Conservation (phyloP, 2,888 invertebrate species). For the Strigamia transsilvanica region DNA sequence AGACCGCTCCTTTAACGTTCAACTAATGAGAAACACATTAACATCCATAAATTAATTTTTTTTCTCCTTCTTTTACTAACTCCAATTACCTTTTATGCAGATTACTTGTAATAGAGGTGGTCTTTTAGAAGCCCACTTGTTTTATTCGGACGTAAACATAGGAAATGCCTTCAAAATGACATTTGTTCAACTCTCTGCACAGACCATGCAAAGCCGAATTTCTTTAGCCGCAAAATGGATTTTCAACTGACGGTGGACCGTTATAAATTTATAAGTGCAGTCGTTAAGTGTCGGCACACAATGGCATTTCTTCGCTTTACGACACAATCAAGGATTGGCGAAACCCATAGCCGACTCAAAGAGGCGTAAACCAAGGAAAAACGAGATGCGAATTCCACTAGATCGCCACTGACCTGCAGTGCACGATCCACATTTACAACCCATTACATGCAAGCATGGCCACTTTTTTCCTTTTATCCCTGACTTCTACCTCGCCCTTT, state of each 20-base stretch:
- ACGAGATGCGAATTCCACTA: slow-evolving; percentile 36
- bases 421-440: slow-evolving; percentile 49
- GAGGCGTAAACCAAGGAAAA: slow-evolving; percentile 48
- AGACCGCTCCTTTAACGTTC: slow-evolving; percentile 23
- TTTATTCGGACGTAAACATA: slow-evolving; percentile 7
- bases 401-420: slow-evolving; percentile 40
- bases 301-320: slow-evolving; percentile 50
- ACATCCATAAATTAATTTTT: slow-evolving; percentile 16
- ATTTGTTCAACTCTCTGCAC: neutral
- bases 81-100: slow-evolving; percentile 21
- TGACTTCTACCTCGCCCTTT: slow-evolving; percentile 42
- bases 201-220: neutral
- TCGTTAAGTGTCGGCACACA: slow-evolving; percentile 48
- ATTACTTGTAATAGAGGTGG: neutral
- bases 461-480: slow-evolving; percentile 42
- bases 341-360: slow-evolving; percentile 43
- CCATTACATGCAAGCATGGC: slow-evolving; percentile 42
- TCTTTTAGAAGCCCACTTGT: neutral
- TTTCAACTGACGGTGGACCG: slow-evolving; percentile 35
- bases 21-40: slow-evolving; percentile 28
- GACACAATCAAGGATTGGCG: slow-evolving; percentile 51
- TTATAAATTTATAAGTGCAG: slow-evolving; percentile 49
- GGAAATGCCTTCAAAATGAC: neutral
- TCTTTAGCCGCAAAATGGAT: slow-evolving; percentile 35
- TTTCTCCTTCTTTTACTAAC: neutral